Conservation (phyloP, 1,140 invertebrate genomes). For the Archivesica marissinica region DNA sequence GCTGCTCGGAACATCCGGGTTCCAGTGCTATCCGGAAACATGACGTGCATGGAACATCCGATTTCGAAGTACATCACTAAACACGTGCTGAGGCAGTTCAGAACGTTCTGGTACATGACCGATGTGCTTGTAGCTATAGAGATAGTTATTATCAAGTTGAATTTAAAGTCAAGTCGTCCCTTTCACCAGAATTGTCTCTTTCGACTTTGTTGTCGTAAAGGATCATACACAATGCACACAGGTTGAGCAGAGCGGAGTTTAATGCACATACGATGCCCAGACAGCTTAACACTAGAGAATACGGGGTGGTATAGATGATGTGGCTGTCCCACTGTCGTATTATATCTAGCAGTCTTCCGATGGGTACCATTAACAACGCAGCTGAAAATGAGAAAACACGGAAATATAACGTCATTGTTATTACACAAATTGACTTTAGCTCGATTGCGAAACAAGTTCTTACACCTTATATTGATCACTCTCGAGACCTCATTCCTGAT, state of each 20-base stretch:
- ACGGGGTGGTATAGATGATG: slow-evolving; percentile 38
- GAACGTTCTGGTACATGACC: not conserved
- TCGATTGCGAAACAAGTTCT: too few species aligned
- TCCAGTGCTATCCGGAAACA: too few species aligned
- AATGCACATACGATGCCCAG: not conserved
- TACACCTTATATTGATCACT: too few species aligned
- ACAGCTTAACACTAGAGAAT: slow-evolving; percentile 42
- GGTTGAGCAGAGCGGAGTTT: slow-evolving; percentile 1
- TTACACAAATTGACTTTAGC: too few species aligned
- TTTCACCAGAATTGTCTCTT: slow-evolving; percentile 7
- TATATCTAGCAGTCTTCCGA: slow-evolving; percentile 29
- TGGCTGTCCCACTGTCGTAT: slow-evolving; percentile 38
- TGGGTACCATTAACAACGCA: slow-evolving; percentile 31
- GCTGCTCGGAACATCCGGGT: too few species aligned
- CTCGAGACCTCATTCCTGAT: too few species aligned
- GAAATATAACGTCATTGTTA: not conserved
- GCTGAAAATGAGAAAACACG: slow-evolving; percentile 7
- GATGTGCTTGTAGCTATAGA: not conserved
- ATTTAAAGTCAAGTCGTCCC: slow-evolving; percentile 16
- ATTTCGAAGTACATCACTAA: too few species aligned
- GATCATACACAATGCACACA: slow-evolving; percentile 49
- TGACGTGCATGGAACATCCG: too few species aligned
- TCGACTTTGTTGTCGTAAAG: slow-evolving; percentile 16
- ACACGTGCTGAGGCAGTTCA: too few species aligned
- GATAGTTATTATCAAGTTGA: not conserved